Evolutionary conservation across 2,113 vertebrate species (phyloP), one percentile per base, ranked within the genome.

Genomic region (Perca fluviatilis): DNA sequence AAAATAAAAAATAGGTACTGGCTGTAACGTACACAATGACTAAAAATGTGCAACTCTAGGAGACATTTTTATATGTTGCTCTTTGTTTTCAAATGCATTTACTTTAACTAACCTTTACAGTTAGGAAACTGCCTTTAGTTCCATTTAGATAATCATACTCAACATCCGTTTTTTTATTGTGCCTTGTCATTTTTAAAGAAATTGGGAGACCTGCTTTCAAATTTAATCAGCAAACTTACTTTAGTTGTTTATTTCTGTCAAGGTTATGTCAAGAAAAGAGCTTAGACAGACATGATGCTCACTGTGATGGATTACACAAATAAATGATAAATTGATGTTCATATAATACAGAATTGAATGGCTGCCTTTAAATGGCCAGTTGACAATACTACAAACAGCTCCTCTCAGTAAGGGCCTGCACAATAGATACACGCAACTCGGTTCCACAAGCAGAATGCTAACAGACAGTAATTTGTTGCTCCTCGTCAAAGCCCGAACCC

Each of bases 391-490:
- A 14, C 60, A 46, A 58, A 56, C 46, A 51, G n/a, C 9, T 57
- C 46, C 12, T 50, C 33, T 61, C 15, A 40, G 30, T 13, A 5
- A 30, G 15, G 8, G 11, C 18, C 6, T 1, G 18, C 25, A 72
- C 71, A 79, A 74, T 58, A 66, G 13, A 56, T 6, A 2, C 30
- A 69, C 4, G 27, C 53, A 50, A 36, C 23, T 73, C 18, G 14
- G 1, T 27, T 54, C 5, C 46, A 43, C 62, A 13, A 36, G 46
- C 51, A 62, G 47, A 78, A 82, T 21, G n/a, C 74, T 77, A 86
- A 88, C 33, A 65, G 65, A 79, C 74, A 60, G 82, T 82, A 74
- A 91, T 87, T 80, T 88, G 83, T 63, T 71, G 65, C 83, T 70
- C 66, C 74, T 84, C 25, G 50, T 86, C 77, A 76, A 58, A 64